phyloP scores from a whole-genome alignment of 2,888 invertebrate species.

The Danaus chrysippus region DNA sequence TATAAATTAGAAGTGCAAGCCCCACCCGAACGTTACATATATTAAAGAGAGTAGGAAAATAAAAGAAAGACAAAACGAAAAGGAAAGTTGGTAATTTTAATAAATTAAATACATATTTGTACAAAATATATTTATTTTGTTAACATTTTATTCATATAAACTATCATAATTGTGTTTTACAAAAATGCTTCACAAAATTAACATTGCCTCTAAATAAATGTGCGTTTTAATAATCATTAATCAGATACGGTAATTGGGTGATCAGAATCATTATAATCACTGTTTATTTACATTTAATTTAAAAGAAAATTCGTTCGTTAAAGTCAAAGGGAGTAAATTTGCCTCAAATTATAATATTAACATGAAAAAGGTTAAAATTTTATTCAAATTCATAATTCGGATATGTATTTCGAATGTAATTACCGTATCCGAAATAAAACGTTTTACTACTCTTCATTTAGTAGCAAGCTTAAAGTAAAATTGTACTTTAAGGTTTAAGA shows the following conservation, averaged over 20 bases:
- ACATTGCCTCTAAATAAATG: slow-evolving; percentile 16
- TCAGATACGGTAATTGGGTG: slow-evolving; percentile 15
- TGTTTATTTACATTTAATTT: background rate
- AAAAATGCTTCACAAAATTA: slow-evolving; percentile 20
- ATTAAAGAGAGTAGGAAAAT: too few relatives aligned
- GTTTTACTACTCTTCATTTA: background rate
- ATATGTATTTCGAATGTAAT: slow-evolving; percentile 2
- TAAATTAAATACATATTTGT: slow-evolving; percentile 36
- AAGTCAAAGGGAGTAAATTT: too few relatives aligned
- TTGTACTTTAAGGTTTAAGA: too few relatives aligned
- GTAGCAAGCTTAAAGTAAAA: slow-evolving; percentile 1
- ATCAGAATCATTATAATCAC: background rate
- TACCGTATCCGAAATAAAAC: background rate
- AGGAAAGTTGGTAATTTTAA: slow-evolving; percentile 1
- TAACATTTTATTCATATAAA: slow-evolving; percentile 44
- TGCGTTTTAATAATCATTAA: slow-evolving; percentile 8
- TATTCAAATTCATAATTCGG: background rate
- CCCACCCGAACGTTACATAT: too few relatives aligned
- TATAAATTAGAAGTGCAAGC: too few relatives aligned
- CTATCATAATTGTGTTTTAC: slow-evolving; percentile 32
- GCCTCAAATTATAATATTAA: too few relatives aligned
- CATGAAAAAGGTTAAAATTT: background rate
- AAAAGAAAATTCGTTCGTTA: too few relatives aligned
- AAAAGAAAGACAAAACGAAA: too few relatives aligned
- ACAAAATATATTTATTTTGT: slow-evolving; percentile 55